Base-by-base conservation (phyloP, 2,113 vertebrate species). In the Coracopsis vasa region DNA sequence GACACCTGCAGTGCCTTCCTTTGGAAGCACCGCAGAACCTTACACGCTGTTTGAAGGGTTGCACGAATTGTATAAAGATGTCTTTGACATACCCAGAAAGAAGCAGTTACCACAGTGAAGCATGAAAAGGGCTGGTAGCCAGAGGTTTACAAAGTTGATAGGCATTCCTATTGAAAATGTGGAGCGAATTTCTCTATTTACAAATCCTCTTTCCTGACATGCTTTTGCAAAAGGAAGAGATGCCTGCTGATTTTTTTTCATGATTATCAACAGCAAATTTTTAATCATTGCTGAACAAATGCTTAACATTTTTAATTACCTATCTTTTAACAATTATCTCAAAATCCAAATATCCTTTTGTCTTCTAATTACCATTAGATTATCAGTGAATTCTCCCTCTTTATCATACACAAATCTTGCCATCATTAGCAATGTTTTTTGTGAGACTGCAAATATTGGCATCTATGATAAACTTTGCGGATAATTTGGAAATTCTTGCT, bases 1-100 rank as follows among this genome's bases (percentile, higher is more conserved):
- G 86, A 86, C 80, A 72, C 95, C 90, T 50, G 93, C 88, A 69
- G 88, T 87, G 86, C 86, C 44, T 96, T 64, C 92, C 92, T 85
- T 67, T 3, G 53, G 74, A 92, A 80, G 80, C 77, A 61, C 75
- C 51, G 69, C 77, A 86, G 88, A 90, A 81, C 88, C 87, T 88
- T 72, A 31, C 41, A 35, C 35, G 7, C 27, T 47, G 47, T 93
- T 93, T 94, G 96, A 96, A 96, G 65, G 83, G 56, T 3, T 79
- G 70, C 51, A 81, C 73, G 67, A 83, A 94, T 58, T 88, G 72
- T 93, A 95, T 61, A 93, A 84, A 94, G 82, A 79, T 51, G 45
- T 70, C 92, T 93, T 79, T 96, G 92, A 91, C 91, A 27, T 61
- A 64, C 9, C 25, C 69, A 81, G 81, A 96, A 92, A 88, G 41